Evolutionary conservation across 2,888 invertebrate genomes (phyloP), one percentile per base, ranked within the genome.

Genomic region (Drosophila phalerata): DNA sequence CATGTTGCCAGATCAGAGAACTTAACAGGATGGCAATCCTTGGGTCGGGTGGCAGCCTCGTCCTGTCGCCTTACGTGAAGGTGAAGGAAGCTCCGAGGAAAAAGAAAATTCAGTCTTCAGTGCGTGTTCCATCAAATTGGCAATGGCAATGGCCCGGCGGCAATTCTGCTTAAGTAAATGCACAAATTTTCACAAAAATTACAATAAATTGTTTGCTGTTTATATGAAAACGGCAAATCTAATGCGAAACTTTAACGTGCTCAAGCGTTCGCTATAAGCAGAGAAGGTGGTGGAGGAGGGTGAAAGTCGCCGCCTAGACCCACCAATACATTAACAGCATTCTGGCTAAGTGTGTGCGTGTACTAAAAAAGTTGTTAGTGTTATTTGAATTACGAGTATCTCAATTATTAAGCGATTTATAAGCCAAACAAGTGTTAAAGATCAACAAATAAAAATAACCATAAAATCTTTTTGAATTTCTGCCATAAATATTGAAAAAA

Each of bases 161-260:
- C 91, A 91, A 81, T 91, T 90, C 80, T 91, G 90, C 87, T 89
- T 89, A 79, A 91, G 87, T 76, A 89, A 88, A 79, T 89, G 91
- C 69, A 90, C 90, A 79, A 92, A 91, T 91, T 91, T 92, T 86
- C 91, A 92, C 77, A 92, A 91, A 90, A 92, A 92, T 74, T 91
- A 92, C 75, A 91, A 91, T 60, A 92, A 92, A 86, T 76, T 92
- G 70, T 92, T 91, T 91, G 92, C 92, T 90, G 92, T 92, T 90
- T 92, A 92, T 69, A 92, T 92, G 90, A 92, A 92, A 91, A 92
- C 92, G 81, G 92, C 91, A 85, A 92, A 90, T 91, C 80, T 92
- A 81, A 90, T 92, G 91, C 91, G 91, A 88, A 92, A 91, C 77
- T 89, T 83, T 53, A 91, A 91, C 73, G 91, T 91, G 55, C 81